phyloP scores from a whole-genome alignment of 1,140 invertebrate species.

The Brachionus paranguensis region DNA sequence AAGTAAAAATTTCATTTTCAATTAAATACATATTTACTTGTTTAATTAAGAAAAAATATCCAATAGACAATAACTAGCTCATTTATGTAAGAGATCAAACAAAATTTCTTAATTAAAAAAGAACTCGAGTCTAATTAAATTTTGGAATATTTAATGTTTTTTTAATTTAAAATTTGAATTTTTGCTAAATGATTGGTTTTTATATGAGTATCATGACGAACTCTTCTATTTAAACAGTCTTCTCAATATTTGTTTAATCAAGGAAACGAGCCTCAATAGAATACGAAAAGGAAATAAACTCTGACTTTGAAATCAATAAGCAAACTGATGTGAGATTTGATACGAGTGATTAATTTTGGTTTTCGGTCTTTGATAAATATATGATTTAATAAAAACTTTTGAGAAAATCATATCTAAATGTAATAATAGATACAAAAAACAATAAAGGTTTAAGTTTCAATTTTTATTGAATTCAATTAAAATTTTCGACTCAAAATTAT shows the following conservation, averaged over 20 bases:
- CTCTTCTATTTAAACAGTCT: background rate
- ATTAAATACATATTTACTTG: constrained; percentile 16
- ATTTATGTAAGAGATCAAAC: background rate
- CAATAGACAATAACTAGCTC: background rate
- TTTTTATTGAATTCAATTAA: constrained; percentile 22
- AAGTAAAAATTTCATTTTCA: background rate
- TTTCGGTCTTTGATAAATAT: background rate
- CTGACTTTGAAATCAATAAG: constrained; percentile 18
- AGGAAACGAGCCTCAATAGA: background rate
- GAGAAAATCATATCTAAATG: constrained; percentile 8
- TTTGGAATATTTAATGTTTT: constrained; percentile 1
- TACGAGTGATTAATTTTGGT: background rate
- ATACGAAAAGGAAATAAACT: background rate
- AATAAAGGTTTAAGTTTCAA: background rate
- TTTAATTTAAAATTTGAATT: constrained; percentile 4
- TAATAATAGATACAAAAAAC: constrained; percentile 8
- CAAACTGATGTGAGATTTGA: background rate
- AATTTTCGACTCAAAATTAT: background rate
- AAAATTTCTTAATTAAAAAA: constrained; percentile 15
- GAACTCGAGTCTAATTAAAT: background rate
- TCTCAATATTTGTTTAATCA: constrained; percentile 1
- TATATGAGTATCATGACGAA: background rate
- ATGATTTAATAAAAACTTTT: background rate
- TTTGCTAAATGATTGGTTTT: background rate
- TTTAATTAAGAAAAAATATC: background rate